Evolutionary conservation across 2,113 vertebrate species (phyloP).

Genomic region (Heptranchias perlo): DNA sequence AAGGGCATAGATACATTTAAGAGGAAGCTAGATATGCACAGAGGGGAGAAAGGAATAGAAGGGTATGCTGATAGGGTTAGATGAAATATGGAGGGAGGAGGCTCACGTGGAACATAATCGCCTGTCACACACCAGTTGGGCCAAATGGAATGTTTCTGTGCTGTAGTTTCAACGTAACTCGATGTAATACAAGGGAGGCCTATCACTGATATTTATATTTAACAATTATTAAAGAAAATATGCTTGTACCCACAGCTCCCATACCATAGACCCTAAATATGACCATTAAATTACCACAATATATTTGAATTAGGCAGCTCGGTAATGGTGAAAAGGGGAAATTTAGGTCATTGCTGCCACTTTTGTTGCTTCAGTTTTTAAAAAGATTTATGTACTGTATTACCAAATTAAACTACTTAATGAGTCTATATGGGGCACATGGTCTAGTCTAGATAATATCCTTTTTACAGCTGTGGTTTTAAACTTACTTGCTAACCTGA

Average conservation of each 20-base stretch:
- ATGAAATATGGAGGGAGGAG: too few species aligned
- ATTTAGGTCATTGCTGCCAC: not conserved
- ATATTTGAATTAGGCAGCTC: not conserved
- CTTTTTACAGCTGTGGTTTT: not conserved
- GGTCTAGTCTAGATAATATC: not conserved
- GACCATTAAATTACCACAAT: not conserved
- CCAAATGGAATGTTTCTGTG: too few species aligned
- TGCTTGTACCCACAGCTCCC: not conserved
- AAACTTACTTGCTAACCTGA: not conserved
- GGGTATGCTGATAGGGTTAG: too few species aligned
- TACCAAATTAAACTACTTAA: not conserved
- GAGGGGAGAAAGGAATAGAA: too few species aligned
- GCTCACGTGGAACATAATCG: too few species aligned
- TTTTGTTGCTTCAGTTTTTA: not conserved
- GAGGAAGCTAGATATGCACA: too few species aligned
- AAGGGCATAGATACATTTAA: too few species aligned
- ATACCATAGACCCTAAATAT: not conserved
- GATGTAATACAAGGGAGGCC: not conserved
- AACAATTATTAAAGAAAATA: not conserved
- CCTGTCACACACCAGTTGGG: too few species aligned
- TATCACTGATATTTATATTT: not conserved
- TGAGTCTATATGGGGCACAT: not conserved
- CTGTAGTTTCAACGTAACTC: too few species aligned
- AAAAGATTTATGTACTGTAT: not conserved
- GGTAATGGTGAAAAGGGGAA: not conserved